Evolutionary conservation across 2,888 invertebrate species (phyloP).

Genomic region (Camptogramma bilineatum): DNA sequence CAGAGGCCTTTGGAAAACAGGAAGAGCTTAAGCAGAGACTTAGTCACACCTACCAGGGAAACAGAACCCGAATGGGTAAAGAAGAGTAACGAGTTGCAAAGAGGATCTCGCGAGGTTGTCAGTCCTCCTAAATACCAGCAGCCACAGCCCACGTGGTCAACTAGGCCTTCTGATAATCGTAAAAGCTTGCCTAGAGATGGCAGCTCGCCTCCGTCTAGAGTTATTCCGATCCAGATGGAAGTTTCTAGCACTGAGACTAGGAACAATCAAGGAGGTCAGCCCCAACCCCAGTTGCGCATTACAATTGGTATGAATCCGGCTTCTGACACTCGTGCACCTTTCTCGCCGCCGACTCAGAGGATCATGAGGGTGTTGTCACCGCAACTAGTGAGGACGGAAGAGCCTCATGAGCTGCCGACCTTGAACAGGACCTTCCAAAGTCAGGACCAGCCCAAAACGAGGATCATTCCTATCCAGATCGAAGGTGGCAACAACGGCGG

Average conservation of each 20-base stretch:
- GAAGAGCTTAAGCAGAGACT: slow-evolving; percentile 70
- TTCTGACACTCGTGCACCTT: slow-evolving; percentile 59
- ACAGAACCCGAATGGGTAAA: slow-evolving; percentile 78
- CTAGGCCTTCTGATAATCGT: slow-evolving; percentile 76
- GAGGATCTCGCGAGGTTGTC: slow-evolving; percentile 68
- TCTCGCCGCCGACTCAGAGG: slow-evolving; percentile 81
- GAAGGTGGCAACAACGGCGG: slow-evolving; percentile 78
- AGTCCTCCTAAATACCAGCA: slow-evolving; percentile 79
- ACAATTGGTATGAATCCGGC: slow-evolving; percentile 76
- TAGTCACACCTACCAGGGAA: slow-evolving; percentile 75
- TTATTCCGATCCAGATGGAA: slow-evolving; percentile 89
- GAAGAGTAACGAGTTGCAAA: slow-evolving; percentile 76
- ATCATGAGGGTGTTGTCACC: slow-evolving; percentile 82
- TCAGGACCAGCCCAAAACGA: slow-evolving; percentile 77
- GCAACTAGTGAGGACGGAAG: slow-evolving; percentile 81
- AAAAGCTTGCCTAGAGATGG: slow-evolving; percentile 75
- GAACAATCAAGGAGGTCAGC: slow-evolving; percentile 61
- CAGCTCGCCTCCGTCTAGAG: slow-evolving; percentile 71
- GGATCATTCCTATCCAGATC: slow-evolving; percentile 87
- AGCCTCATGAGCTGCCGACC: slow-evolving; percentile 71
- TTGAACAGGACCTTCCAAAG: slow-evolving; percentile 68
- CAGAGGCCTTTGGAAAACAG: slow-evolving; percentile 74
- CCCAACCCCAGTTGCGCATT: slow-evolving; percentile 76
- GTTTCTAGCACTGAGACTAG: slow-evolving; percentile 71
- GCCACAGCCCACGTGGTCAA: slow-evolving; percentile 78